phyloP scores from a whole-genome alignment of 2,888 invertebrate genomes.

The Branchipolynoe longqiensis region DNA sequence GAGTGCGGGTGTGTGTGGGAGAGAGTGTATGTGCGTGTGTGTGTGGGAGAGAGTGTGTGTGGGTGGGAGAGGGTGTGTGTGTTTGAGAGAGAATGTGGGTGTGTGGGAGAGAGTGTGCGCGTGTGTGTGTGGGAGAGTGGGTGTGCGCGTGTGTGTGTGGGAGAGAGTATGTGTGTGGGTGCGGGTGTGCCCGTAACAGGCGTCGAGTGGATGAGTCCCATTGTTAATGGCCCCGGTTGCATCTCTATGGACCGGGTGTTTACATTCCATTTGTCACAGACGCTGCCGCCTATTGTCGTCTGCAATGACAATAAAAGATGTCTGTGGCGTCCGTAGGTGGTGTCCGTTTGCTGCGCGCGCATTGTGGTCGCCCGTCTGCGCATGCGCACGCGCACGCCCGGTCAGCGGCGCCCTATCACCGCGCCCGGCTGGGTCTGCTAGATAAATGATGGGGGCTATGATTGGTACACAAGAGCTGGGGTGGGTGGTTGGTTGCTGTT shows the following conservation, averaged over 20 bases:
- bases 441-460: constrained; percentile 6
- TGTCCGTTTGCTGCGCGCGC: neutral
- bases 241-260: constrained; percentile 37
- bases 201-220: neutral
- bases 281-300: constrained; percentile 33
- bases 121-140: too few species aligned
- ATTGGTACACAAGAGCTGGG: too few species aligned
- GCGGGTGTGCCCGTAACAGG: neutral
- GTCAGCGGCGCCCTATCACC: constrained; percentile 16
- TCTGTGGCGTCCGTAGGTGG: neutral
- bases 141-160: too few species aligned
- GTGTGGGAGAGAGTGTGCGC: too few species aligned
- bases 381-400: neutral
- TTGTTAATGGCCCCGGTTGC: constrained; percentile 3
- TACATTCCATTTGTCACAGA: constrained; percentile 53
- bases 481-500: too few species aligned
- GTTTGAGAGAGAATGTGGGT: too few species aligned
- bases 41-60: too few species aligned
- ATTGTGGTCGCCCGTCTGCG: constrained; percentile 30
- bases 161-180: too few species aligned
- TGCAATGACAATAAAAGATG: constrained; percentile 52
- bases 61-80: too few species aligned
- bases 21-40: too few species aligned
- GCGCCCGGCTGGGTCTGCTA: neutral
- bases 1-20: too few species aligned